Base-by-base conservation (phyloP, 2,113 vertebrate genomes). In the Pan troglodytes region DNA sequence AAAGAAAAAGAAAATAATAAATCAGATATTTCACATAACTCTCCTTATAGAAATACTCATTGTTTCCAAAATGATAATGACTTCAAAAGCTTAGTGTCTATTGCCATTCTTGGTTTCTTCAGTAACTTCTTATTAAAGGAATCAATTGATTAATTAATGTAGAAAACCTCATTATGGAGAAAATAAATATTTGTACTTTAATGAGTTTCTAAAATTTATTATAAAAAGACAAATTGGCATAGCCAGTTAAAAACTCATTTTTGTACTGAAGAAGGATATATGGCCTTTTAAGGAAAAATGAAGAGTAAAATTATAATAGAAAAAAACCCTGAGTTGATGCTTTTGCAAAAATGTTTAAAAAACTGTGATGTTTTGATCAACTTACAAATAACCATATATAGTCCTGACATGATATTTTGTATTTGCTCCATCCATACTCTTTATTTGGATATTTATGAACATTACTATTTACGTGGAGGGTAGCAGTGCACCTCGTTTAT, bases 151-250 rank as follows among this genome's bases (percentile, higher is more conserved):
- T 48, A 43, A 30, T 80, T 90, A 23, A 55, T 64, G 14, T n/a
- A 45, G 38, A 85, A 87, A 57, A 8, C 11, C 50, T 93, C 14
- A 38, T 50, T 87, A 10, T 38, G 14, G 18, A 57, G 45, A 78
- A 92, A 82, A 85, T 64, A 61, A 76, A 35, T 80, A 80, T 45
- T 90, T 93, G 2, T n/a, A 55, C 43, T 93, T 55, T 61, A 35
- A 45, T 73, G 55, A 40, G 30, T 85, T 72, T 90, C 75, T 93
- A 93, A 87, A 92, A 88, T 88, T 79, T 25, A 45, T 85, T 96
- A 59, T 57, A 59, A 64, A 94, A 79, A 93, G 32, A 38, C 2
- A 32, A 83, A 78, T 90, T 88, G 10, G 10, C 6, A 48, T 23
- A 17, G 6, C 67, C 72, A 85, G 68, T 52, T 81, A 32, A 90